Percentiles rank a stretch among this genome's conserved stretches.
Evolutionary conservation across 2,113 vertebrate genomes (phyloP).

Genomic region (Oxyura jamaicensis): DNA sequence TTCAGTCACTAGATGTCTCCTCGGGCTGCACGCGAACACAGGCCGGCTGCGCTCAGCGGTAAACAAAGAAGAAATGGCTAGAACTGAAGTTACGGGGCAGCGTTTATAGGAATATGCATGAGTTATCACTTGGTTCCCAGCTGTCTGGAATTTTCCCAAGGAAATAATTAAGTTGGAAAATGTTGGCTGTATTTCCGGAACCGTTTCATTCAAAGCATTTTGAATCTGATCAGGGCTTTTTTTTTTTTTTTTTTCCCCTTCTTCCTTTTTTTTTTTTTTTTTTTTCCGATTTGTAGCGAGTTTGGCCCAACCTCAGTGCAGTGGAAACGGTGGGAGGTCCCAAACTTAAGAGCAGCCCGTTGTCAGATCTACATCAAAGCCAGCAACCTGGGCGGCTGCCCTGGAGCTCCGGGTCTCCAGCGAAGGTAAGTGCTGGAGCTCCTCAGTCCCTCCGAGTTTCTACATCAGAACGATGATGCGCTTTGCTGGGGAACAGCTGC

Average conservation of each 20-base stretch:
- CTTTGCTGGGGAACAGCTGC: neutral
- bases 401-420: neutral
- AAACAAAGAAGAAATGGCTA: conserved; percentile 35
- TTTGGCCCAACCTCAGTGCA: neutral
- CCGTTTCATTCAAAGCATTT: neutral
- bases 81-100: neutral
- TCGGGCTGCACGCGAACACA: neutral
- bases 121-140: neutral
- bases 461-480: neutral
- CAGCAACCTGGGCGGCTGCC: neutral
- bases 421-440: neutral
- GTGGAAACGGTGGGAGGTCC: conserved; percentile 35
- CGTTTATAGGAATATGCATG: neutral
- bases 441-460: neutral
- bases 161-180: neutral
- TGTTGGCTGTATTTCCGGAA: neutral
- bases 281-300: neutral
- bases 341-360: neutral
- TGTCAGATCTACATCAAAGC: neutral
- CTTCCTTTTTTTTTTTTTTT: neutral
- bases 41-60: neutral
- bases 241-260: no score
- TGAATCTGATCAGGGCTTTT: rapidly evolving
- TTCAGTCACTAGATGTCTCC: conserved; percentile 55
- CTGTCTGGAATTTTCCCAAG: neutral